These are phyloP conservation scores for Bilobella aurantiaca DNA, from an alignment of 1,140 invertebrate species.

Conservation along the genomic window DNA sequence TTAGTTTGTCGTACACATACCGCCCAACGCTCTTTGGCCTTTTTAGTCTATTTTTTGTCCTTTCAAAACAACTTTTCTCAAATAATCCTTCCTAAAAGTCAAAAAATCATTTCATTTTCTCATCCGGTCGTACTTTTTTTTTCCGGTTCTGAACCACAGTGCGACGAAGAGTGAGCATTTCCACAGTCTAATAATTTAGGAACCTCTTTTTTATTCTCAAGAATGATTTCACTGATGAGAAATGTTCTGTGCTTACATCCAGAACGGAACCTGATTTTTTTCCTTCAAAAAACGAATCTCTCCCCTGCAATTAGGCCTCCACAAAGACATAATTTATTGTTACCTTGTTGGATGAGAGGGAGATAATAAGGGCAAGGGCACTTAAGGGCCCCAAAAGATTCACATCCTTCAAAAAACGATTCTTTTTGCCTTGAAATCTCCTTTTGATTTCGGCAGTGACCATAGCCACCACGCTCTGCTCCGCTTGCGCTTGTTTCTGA, in stretches of 20 bases:
- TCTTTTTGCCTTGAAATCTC: not conserved
- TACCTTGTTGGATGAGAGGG: not conserved
- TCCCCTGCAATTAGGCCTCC: not conserved
- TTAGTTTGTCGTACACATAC: too few species aligned
- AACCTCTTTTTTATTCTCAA: not conserved
- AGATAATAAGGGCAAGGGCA: not conserved
- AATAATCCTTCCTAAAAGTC: too few species aligned
- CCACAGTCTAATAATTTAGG: not conserved
- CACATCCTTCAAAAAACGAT: not conserved
- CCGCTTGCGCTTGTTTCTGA: too few species aligned
- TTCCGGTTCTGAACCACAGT: not conserved
- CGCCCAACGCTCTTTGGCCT: not conserved
- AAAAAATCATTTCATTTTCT: not conserved
- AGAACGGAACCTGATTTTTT: slow-evolving; percentile 4
- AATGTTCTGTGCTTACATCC: not conserved
- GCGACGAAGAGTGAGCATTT: not conserved
- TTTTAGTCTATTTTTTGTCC: slow-evolving; percentile 1
- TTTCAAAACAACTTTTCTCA: not conserved
- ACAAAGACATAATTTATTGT: slow-evolving; percentile 7
- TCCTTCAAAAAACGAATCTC: not conserved
- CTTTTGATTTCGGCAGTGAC: not conserved
- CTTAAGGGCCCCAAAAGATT: too few species aligned
- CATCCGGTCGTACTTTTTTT: not conserved
- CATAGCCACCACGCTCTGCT: too few species aligned
- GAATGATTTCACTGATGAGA: not conserved